Evolutionary conservation across 2,888 invertebrate genomes (phyloP).

Genomic region (Mayetiola destructor): DNA sequence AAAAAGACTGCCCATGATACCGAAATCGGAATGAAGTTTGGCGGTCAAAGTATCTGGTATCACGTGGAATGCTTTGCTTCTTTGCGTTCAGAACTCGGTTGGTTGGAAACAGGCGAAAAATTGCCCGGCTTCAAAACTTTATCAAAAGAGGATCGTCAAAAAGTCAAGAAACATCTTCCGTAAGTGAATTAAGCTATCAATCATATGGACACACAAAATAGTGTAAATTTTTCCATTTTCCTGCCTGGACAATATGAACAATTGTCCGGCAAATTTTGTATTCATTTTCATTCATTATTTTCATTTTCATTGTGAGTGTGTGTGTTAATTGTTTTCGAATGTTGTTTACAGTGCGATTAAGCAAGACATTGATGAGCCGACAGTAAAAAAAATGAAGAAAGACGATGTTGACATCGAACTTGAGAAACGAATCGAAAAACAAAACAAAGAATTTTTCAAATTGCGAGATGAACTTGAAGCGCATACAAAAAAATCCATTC

Average conservation of each 20-base stretch:
- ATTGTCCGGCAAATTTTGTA: no score
- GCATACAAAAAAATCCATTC: slow-evolving; percentile 44
- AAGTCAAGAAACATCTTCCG: slow-evolving; percentile 49
- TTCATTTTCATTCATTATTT: background rate
- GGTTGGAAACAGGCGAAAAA: slow-evolving; percentile 51
- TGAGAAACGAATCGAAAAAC: slow-evolving; percentile 46
- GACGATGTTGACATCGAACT: slow-evolving; percentile 38
- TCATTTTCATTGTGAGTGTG: background rate
- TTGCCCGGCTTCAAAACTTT: slow-evolving; percentile 64
- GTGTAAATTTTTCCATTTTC: no score
- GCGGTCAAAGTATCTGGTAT: slow-evolving; percentile 78
- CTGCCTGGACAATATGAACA: no score
- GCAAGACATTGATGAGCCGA: slow-evolving; percentile 40
- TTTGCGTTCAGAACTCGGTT: slow-evolving; percentile 54
- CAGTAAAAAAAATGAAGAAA: slow-evolving; percentile 52
- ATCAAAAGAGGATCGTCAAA: slow-evolving; percentile 52
- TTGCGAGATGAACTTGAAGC: slow-evolving; percentile 47
- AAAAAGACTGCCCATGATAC: slow-evolving; percentile 75
- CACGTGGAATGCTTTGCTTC: slow-evolving; percentile 76
- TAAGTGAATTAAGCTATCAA: no score
- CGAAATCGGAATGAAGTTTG: slow-evolving; percentile 63
- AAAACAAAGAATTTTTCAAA: slow-evolving; percentile 47
- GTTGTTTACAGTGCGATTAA: slow-evolving; percentile 19
- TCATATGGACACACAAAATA: no score
- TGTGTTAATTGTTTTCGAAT: slow-evolving; percentile 23